Evolutionary conservation across 1,140 invertebrate species (phyloP), one percentile per base, ranked within the genome.

Genomic region (Meloidogyne chitwoodi): DNA sequence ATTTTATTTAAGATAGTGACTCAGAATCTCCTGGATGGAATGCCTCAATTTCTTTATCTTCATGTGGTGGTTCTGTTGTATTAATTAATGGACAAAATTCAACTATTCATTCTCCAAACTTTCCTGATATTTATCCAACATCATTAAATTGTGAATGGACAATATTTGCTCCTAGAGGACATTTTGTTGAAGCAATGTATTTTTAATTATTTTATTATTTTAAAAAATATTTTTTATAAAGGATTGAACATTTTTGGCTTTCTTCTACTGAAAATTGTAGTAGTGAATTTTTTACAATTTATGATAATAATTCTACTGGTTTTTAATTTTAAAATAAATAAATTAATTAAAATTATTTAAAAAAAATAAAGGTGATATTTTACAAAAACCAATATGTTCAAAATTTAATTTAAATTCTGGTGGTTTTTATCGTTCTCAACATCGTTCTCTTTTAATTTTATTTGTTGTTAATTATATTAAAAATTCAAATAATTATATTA

Each of bases 61-160:
- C 70, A 26, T 86, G 85, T 77, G 84, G 85, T 22, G 84, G 84
- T 44, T 81, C 80, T 8, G 29, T 87, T 11, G 63, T 83, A 1
- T 62, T 82, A 4, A 48, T 31, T 29, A 66, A 62, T 26, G 81
- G 74, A 4, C 48, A 75, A 41, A 82, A 79, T 38, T 74, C 81
- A 24, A 44, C 70, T 0, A 81, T 86, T 27, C 71, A 56, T 14
- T 77, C 80, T 48, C 85, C 85, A 16, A 80, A 80, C 14, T 86
- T 77, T 26, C 83, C 85, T 22, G 63, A 75, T 14, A 75, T 84
- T 34, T 87, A 87, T 74, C 69, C 83, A 2, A 41, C 67, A 5
- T 69, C 80, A 44, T 68, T 67, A 24, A 64, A 77, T n/a, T 86
- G 84, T 65, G 79, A 80, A 74, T 86, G 84, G 84, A 83, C 65